Evolutionary conservation across 2,797 vertebrate genomes (phyloP), one percentile per base, ranked within the genome.

Genomic region (Pangasius djambal): DNA sequence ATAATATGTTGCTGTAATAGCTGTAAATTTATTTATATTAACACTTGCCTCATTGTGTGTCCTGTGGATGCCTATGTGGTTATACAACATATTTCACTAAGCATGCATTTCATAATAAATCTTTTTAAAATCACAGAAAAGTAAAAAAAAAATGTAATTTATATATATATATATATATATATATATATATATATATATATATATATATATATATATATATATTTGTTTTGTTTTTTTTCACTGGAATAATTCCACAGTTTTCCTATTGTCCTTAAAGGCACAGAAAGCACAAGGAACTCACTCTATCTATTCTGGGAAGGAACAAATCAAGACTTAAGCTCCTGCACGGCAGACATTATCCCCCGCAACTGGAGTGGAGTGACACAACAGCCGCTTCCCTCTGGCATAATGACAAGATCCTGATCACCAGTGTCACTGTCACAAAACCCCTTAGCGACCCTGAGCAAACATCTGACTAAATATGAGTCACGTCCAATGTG

Each of bases 311-410:
- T 88, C 57, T 83, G 34, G 61, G 70, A 89, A 88, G 44, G 78
- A 88, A 88, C 55, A 85, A 77, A 48, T 86, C 61, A 65, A 72
- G 28, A 59, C 63, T 55, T n/a, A 86, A 72, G 50, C 77, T 48
- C 48, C 48, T 48, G 6, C 44, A 48, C 44, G 59, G 50, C 77
- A 74, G 83, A 61, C 61, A 78, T 72, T 83, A 86, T 89, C 67
- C 4, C 82, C 82, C 28, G 31, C 86, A 89, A 88, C 84, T 91
- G 88, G 83, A 90, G 44, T 55, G 63, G 31, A 86, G 10, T n/a
- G 31, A 86, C 81, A 87, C 18, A 37, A 75, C 55, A 70, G 67
- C 75, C 20, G 52, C 75, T 88, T 40, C 18, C 59, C 69, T 86
- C 61, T 87, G 70, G 88, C 83, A 83, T 70, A 61, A 81, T 50